Percentiles rank a stretch among this genome's conserved stretches.
phyloP scores from a whole-genome alignment of 2,113 vertebrate genomes.

The Quiscalus mexicanus region DNA sequence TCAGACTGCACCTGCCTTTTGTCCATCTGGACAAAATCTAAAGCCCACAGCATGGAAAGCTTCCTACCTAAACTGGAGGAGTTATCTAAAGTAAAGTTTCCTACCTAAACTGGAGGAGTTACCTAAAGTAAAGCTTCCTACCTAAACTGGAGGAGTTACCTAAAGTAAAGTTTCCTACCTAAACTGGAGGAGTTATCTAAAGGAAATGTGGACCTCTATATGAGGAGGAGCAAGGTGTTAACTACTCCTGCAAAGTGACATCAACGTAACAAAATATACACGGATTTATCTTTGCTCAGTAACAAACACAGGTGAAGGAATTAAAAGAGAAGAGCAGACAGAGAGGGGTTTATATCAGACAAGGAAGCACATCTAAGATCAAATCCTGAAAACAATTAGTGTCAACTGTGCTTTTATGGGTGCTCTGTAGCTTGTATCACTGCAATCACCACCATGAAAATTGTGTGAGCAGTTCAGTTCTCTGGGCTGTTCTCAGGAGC shows the following conservation, averaged over 20 bases:
- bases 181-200: not conserved
- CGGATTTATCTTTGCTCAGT: fast-evolving
- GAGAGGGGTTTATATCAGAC: not conserved
- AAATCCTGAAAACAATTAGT: not conserved
- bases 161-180: not conserved
- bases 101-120: not conserved
- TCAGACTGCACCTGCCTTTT: not conserved
- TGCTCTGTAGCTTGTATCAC: not conserved
- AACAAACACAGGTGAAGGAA: not conserved
- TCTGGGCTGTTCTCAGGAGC: not conserved
- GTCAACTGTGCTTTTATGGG: not conserved
- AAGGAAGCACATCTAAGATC: not conserved
- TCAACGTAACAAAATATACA: not conserved
- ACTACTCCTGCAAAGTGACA: not conserved
- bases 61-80: not conserved
- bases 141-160: no score
- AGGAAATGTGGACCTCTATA: not conserved
- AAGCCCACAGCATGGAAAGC: not conserved
- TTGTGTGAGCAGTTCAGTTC: not conserved
- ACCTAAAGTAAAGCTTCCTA: not conserved
- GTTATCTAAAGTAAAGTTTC: not conserved
- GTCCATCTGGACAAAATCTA: not conserved
- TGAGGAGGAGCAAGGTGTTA: not conserved
- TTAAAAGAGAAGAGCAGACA: not conserved
- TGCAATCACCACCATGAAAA: not conserved